These are phyloP conservation scores for Drosophila takahashii DNA, from an alignment of 1,140 invertebrate species.

Conservation along the genomic window DNA sequence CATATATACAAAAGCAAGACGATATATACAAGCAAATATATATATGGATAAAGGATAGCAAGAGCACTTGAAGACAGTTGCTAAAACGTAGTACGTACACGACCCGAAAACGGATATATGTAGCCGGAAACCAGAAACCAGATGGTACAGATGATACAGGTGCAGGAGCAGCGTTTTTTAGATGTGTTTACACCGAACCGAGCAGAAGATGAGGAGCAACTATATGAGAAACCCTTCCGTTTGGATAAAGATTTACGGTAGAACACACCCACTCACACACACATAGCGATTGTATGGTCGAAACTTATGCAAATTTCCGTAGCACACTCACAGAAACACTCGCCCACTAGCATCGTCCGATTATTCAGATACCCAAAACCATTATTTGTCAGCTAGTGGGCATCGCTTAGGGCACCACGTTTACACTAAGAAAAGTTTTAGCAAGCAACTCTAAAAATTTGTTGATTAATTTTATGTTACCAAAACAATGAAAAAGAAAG, in stretches of 20 bases:
- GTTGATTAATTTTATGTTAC: conserved; percentile 80
- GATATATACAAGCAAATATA: conserved; percentile 23
- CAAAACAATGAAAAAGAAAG: conserved; percentile 27
- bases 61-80: conserved; percentile 50
- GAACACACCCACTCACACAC: conserved; percentile 23
- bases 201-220: conserved; percentile 14
- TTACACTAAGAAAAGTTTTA: conserved; percentile 51
- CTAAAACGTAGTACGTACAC: conserved; percentile 34
- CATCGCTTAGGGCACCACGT: conserved; percentile 29
- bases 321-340: conserved; percentile 45
- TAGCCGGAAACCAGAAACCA: no score
- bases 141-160: not conserved
- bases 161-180: conserved; percentile 33
- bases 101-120: conserved; percentile 3
- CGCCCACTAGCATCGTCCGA: conserved; percentile 9
- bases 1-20: conserved; percentile 44
- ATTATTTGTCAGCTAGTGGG: not conserved
- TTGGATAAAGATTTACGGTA: conserved; percentile 26
- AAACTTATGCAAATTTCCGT: conserved; percentile 50
- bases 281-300: conserved; percentile 36
- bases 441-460: conserved; percentile 70
- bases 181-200: conserved; percentile 54
- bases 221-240: conserved; percentile 6
- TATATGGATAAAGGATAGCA: conserved; percentile 12
- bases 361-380: conserved; percentile 1